Conservation (phyloP, 2,797 vertebrate genomes). For the Xenentodon cancila region DNA sequence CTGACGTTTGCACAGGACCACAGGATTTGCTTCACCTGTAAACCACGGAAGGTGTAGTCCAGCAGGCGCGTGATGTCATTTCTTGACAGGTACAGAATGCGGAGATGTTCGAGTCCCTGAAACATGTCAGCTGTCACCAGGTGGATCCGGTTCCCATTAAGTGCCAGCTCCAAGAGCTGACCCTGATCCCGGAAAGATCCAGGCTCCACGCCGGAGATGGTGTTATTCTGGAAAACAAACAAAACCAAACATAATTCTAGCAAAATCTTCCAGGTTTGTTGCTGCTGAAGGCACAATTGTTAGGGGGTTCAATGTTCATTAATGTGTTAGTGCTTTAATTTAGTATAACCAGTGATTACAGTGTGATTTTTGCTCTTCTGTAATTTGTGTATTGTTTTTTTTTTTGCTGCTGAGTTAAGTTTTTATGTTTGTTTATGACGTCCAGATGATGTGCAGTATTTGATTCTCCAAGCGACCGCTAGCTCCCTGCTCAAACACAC, state of each 20-base stretch:
- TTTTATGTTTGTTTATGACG: too few relatives aligned
- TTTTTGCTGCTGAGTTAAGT: too few relatives aligned
- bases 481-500: too few relatives aligned
- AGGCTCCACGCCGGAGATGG: conserved; percentile 85
- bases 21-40: conserved; percentile 83
- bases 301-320: too few relatives aligned
- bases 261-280: neutral
- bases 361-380: too few relatives aligned
- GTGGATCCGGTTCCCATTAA: conserved; percentile 88
- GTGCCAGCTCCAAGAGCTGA: conserved; percentile 87
- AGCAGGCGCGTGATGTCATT: conserved; percentile 87
- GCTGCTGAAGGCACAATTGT: too few relatives aligned
- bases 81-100: conserved; percentile 89
- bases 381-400: too few relatives aligned
- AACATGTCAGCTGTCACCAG: conserved; percentile 85
- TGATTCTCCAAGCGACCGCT: too few relatives aligned
- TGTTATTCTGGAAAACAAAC: conserved; percentile 82
- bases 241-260: neutral
- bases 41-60: conserved; percentile 88
- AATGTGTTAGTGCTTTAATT: too few relatives aligned
- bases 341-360: too few relatives aligned
- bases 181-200: conserved; percentile 85
- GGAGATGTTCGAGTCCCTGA: conserved; percentile 87
- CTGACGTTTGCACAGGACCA: too few relatives aligned
- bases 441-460: too few relatives aligned